Conservation (phyloP, 2,797 vertebrate species). For the Balearica regulorum region DNA sequence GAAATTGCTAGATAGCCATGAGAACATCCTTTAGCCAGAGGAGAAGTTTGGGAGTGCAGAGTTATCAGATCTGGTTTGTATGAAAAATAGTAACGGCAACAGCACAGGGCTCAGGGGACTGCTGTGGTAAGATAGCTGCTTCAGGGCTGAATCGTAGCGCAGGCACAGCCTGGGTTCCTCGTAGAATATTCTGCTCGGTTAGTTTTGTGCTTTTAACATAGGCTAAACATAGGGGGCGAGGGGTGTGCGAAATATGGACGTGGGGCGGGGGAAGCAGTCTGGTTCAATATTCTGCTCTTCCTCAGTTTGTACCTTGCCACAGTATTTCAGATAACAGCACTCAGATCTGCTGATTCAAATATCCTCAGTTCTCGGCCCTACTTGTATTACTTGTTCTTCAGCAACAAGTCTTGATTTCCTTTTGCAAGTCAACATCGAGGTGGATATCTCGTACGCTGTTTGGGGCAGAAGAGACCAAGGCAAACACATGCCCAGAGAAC, state of each 20-base stretch:
- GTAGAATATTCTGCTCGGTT: neutral
- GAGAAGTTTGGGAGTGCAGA: neutral
- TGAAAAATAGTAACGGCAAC: neutral
- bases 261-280: neutral
- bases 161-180: neutral
- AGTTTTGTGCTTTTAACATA: neutral
- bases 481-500: accelerated
- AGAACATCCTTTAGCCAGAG: neutral
- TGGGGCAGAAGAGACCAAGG: neutral
- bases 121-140: neutral
- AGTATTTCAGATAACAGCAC: neutral
- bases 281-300: neutral
- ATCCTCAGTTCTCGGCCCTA: neutral
- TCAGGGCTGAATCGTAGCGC: neutral
- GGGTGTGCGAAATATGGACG: accelerated
- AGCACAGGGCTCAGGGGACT: neutral
- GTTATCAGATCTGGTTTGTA: neutral
- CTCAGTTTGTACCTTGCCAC: neutral
- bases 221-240: accelerated
- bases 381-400: neutral
- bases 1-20: neutral
- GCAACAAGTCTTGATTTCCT: neutral
- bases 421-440: neutral
- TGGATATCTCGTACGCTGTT: neutral
- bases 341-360: neutral